A percentile compares a stretch with the other conserved stretches of the same genome.
Evolutionary conservation across 92 coral and sea anemone species (phyloP).

Genomic region (Zoanthus gigantus): DNA sequence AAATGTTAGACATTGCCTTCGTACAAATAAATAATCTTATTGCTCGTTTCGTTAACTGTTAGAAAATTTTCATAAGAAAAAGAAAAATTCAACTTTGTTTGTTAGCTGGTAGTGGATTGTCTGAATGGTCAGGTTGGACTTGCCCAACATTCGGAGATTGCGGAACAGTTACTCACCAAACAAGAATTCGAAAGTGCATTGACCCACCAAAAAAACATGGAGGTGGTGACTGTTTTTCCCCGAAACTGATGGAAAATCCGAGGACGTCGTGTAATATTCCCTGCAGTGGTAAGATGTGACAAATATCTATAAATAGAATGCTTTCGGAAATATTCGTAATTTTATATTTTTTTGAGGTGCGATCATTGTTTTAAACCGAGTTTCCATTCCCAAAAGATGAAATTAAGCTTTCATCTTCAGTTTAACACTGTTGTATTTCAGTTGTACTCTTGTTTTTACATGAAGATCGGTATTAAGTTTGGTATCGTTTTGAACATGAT

Average conservation of each 20-base stretch:
- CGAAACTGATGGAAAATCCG: background rate
- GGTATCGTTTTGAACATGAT: no score
- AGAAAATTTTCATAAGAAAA: background rate
- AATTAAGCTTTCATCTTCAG: no score
- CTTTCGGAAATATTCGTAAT: background rate
- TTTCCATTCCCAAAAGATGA: no score
- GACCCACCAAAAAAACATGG: conserved; percentile 1
- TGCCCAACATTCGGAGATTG: conserved; percentile 14
- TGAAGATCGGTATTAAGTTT: no score
- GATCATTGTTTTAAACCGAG: no score
- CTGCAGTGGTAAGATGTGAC: background rate
- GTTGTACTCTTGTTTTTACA: no score
- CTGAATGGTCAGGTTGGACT: conserved; percentile 35
- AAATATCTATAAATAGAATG: background rate
- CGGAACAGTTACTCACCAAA: background rate
- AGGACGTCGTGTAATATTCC: conserved; percentile 7
- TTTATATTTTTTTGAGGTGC: background rate
- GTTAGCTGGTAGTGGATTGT: conserved; percentile 15
- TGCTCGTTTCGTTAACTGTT: no score
- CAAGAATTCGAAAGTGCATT: background rate
- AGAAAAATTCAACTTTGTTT: background rate
- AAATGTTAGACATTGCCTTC: no score
- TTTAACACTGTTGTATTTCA: no score
- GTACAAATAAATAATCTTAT: no score
- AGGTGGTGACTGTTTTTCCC: conserved; percentile 1